phyloP scores from a whole-genome alignment of 37 sponge, comb jelly and placozoan genomes.

The Petrosia ficiformis region DNA sequence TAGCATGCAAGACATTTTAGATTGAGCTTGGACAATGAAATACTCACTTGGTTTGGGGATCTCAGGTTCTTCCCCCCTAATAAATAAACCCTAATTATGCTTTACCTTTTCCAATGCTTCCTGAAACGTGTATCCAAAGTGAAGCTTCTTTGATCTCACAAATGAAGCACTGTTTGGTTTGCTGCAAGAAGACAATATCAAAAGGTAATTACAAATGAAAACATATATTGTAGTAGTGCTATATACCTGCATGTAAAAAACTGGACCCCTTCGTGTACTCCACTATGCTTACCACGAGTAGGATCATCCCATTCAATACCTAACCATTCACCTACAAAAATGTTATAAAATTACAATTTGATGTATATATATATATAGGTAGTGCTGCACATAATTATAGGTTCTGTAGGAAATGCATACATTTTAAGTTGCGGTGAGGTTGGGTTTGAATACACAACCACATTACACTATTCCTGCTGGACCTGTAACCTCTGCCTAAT shows the following conservation, averaged over 20 bases:
- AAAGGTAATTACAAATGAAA: neutral
- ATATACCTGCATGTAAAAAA: slow-evolving; percentile 84
- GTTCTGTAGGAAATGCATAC: too few species aligned
- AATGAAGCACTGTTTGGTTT: slow-evolving; percentile 75
- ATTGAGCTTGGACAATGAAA: too few species aligned
- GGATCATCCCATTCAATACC: slow-evolving; percentile 97
- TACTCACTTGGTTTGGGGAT: too few species aligned
- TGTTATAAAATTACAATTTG: neutral
- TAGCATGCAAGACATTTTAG: too few species aligned
- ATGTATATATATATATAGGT: neutral
- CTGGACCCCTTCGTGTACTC: slow-evolving; percentile 71
- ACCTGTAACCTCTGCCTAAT: too few species aligned
- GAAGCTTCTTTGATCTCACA: slow-evolving; percentile 67
- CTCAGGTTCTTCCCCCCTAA: too few species aligned
- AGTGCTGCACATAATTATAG: neutral
- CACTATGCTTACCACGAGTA: slow-evolving; percentile 87
- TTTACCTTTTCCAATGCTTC: slow-evolving; percentile 47
- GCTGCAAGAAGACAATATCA: neutral
- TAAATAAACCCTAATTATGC: too few species aligned
- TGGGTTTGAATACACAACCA: too few species aligned
- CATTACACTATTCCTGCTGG: too few species aligned
- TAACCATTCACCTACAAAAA: slow-evolving; percentile 86
- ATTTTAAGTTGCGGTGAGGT: too few species aligned
- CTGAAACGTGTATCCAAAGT: slow-evolving; percentile 56
- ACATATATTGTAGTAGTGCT: neutral